Evolutionary conservation across 2,888 invertebrate species (phyloP).

Genomic region (Diachrysia chrysitis): DNA sequence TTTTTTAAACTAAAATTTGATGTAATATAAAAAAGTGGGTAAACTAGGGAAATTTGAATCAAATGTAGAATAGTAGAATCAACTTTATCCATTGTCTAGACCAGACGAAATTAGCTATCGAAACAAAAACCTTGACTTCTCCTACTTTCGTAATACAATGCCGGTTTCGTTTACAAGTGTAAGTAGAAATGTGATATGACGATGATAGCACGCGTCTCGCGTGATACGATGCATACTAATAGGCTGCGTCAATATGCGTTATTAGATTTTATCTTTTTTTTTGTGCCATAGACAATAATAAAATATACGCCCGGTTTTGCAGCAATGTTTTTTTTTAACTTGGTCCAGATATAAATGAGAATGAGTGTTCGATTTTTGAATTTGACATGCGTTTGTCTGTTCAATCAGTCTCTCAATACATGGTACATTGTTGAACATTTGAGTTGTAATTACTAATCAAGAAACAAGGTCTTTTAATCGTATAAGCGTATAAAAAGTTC

Average conservation of each 20-base stretch:
- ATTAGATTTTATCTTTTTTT: slow-evolving; percentile 61
- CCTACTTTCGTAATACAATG: slow-evolving; percentile 36
- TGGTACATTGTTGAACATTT: slow-evolving; percentile 33
- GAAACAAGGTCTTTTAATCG: slow-evolving; percentile 14
- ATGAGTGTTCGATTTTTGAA: slow-evolving; percentile 44
- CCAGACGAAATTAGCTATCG: slow-evolving; percentile 9
- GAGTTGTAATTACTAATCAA: slow-evolving; percentile 30
- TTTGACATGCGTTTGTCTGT: slow-evolving; percentile 27
- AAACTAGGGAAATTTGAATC: no score
- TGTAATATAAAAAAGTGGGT: no score
- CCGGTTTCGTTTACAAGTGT: slow-evolving; percentile 37
- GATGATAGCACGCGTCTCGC: slow-evolving; percentile 56
- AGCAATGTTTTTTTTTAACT: slow-evolving; percentile 26
- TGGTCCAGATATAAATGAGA: slow-evolving; percentile 35
- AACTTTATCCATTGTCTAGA: not conserved
- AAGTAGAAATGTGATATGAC: slow-evolving; percentile 48
- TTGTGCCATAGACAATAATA: slow-evolving; percentile 33
- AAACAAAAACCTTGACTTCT: slow-evolving; percentile 14
- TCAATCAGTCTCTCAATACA: slow-evolving; percentile 33
- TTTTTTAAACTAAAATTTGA: no score
- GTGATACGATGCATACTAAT: slow-evolving; percentile 61
- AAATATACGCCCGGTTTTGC: slow-evolving; percentile 50
- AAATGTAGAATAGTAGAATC: no score
- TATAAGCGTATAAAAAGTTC: slow-evolving; percentile 19
- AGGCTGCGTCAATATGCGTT: slow-evolving; percentile 55